Evolutionary conservation across 2,113 vertebrate genomes (phyloP).

Genomic region (Oreotrochilus melanogaster): DNA sequence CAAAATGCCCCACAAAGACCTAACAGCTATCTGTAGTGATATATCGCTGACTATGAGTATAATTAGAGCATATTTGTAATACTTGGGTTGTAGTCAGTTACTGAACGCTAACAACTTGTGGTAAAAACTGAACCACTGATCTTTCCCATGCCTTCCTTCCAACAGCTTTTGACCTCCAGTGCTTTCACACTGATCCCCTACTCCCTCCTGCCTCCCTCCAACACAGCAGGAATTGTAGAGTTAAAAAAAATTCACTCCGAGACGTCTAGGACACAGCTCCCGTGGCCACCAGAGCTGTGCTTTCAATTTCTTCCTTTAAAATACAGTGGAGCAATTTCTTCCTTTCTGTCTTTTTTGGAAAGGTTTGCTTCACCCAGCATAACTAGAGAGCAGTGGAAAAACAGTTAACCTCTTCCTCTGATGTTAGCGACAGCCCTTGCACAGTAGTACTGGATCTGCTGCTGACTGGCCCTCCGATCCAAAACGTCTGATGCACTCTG

Average conservation of each 20-base stretch:
- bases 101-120: constrained; percentile 72
- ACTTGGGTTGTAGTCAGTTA: constrained; percentile 78
- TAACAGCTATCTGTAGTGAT: constrained; percentile 78
- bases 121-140: constrained; percentile 72
- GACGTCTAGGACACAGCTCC: background rate
- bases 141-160: constrained; percentile 81
- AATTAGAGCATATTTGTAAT: constrained; percentile 87
- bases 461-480: constrained; percentile 37
- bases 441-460: constrained; percentile 48
- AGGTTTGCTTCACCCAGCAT: constrained; percentile 49
- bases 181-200: constrained; percentile 19
- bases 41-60: constrained; percentile 78
- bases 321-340: constrained; percentile 65
- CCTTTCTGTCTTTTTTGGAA: constrained; percentile 57
- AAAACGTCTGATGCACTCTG: constrained; percentile 70
- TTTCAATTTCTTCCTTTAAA: constrained; percentile 72
- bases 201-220: background rate
- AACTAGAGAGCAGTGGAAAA: constrained; percentile 81
- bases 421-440: constrained; percentile 61
- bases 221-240: background rate
- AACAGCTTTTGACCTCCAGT: constrained; percentile 65
- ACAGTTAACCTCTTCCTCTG: constrained; percentile 80
- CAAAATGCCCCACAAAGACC: constrained; percentile 78
- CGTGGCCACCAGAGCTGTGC: background rate
- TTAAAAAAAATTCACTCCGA: constrained; percentile 44